These are phyloP conservation scores for Manis javanica DNA, from an alignment of 2,797 vertebrate species.

Conservation along the genomic window DNA sequence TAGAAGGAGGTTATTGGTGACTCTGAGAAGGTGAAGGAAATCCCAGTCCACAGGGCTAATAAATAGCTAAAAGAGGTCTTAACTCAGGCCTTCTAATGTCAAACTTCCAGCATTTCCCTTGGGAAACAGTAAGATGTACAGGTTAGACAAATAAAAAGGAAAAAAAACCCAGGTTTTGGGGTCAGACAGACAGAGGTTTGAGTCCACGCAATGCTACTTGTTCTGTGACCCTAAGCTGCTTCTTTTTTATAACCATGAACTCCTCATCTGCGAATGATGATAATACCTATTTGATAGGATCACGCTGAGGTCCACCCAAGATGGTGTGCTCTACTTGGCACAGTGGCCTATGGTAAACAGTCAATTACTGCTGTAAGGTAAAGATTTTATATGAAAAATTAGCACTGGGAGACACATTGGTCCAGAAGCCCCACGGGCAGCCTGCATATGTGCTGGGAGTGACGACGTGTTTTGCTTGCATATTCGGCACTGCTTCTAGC, in stretches of 20 bases:
- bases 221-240: not conserved
- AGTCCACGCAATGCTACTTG: not conserved
- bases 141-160: not conserved
- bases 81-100: not conserved
- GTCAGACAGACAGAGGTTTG: not conserved
- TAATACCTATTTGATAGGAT: not conserved
- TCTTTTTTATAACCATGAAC: not conserved
- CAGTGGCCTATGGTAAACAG: no score
- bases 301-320: not conserved
- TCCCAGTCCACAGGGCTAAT: not conserved
- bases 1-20: not conserved
- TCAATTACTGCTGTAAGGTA: not conserved
- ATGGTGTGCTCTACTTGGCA: not conserved
- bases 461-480: not conserved
- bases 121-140: not conserved
- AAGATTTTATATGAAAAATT: not conserved
- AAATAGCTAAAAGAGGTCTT: not conserved
- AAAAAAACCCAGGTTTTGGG: not conserved
- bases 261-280: not conserved
- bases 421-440: not conserved
- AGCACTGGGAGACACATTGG: not conserved
- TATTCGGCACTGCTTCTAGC: not conserved
- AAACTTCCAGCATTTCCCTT: not conserved
- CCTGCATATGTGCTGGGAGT: rapidly evolving
- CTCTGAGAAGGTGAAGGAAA: not conserved